A percentile compares a stretch with the other conserved stretches of the same genome.
Evolutionary conservation across 2,113 vertebrate species (phyloP).

Genomic region (Xyliphius kryptos): DNA sequence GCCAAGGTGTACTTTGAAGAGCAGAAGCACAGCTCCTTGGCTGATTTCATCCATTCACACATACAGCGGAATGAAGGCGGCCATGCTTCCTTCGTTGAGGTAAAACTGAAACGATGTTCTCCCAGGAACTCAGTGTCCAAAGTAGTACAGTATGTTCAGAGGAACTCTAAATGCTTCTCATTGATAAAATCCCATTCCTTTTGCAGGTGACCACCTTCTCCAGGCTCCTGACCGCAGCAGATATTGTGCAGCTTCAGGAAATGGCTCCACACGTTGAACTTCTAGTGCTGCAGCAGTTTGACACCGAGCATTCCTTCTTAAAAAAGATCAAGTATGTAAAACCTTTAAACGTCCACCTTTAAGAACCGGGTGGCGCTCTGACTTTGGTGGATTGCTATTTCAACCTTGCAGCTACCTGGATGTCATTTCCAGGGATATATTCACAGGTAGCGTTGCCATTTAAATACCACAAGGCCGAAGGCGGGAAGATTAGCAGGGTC

Average conservation of each 20-base stretch:
- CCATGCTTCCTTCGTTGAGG: conserved; percentile 75
- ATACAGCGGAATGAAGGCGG: not conserved
- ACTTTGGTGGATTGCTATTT: too few relatives aligned
- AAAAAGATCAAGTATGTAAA: conserved; percentile 78
- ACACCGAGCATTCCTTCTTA: conserved; percentile 85
- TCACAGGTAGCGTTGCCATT: too few relatives aligned
- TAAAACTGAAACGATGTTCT: too few relatives aligned
- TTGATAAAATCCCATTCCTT: not conserved
- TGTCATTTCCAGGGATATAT: too few relatives aligned
- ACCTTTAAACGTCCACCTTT: not conserved
- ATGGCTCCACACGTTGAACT: conserved; percentile 58
- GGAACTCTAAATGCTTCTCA: too few relatives aligned
- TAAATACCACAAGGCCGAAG: too few relatives aligned
- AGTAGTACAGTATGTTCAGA: too few relatives aligned
- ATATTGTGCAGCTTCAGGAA: conserved; percentile 59
- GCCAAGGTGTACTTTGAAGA: conserved; percentile 64
- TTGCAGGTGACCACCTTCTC: conserved; percentile 90
- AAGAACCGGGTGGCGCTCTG: too few relatives aligned
- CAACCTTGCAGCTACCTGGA: too few relatives aligned
- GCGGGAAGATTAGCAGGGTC: too few relatives aligned
- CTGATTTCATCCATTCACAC: conserved; percentile 71
- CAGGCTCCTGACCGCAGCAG: conserved; percentile 78
- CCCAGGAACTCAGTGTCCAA: conserved; percentile 12
- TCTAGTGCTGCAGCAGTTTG: conserved; percentile 85
- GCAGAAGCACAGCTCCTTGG: conserved; percentile 76